These are phyloP conservation scores for Theretra japonica DNA, from an alignment of 2,888 invertebrate species.

Conservation along the genomic window DNA sequence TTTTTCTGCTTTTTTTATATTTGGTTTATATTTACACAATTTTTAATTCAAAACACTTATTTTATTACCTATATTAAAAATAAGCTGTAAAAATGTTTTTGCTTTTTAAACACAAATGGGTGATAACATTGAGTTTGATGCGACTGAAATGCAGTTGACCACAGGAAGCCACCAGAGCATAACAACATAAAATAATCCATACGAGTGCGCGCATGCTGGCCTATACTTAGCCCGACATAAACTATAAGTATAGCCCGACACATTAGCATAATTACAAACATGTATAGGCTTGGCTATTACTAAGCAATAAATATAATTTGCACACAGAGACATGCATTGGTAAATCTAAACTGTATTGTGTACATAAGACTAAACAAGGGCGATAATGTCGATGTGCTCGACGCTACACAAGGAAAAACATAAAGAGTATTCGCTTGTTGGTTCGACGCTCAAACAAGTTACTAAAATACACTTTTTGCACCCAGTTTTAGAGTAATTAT, in stretches of 20 bases:
- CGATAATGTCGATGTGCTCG: background rate
- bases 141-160: background rate
- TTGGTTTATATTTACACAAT: too few species aligned
- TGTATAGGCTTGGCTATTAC: background rate
- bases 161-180: background rate
- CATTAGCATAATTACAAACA: background rate
- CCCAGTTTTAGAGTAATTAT: background rate
- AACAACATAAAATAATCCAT: background rate
- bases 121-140: background rate
- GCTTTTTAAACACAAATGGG: too few species aligned
- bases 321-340: background rate
- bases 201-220: background rate
- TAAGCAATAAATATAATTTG: background rate
- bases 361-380: background rate
- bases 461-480: background rate
- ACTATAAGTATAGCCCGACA: too few species aligned
- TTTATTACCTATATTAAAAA: too few species aligned
- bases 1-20: too few species aligned
- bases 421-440: conserved; percentile 14
- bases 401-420: conserved; percentile 10
- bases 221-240: background rate
- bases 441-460: background rate
- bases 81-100: too few species aligned
- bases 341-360: background rate
- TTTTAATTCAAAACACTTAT: too few species aligned